Evolutionary conservation across 2,797 vertebrate genomes (phyloP).

Genomic region (Lepus townsendii): DNA sequence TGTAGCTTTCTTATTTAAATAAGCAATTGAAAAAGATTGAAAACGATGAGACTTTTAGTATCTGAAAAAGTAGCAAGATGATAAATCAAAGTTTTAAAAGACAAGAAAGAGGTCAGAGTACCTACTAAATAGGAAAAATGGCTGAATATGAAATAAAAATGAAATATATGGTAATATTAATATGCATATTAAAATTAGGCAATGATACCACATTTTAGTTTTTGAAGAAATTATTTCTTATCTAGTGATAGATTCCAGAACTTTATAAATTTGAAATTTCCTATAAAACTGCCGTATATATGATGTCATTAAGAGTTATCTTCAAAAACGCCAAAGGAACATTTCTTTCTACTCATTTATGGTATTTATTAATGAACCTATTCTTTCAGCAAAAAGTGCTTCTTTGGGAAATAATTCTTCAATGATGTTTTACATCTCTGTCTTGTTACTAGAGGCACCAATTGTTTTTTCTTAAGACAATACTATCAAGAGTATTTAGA

Average conservation of each 20-base stretch:
- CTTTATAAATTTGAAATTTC: constrained; percentile 33
- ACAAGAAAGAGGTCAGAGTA: not conserved
- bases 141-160: not conserved
- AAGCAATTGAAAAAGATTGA: not conserved
- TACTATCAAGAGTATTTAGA: not conserved
- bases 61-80: not conserved
- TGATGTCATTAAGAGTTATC: not conserved
- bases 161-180: not conserved
- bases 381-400: not conserved
- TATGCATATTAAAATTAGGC: not conserved
- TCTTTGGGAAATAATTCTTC: not conserved
- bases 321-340: not conserved
- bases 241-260: not conserved
- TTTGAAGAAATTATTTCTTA: constrained; percentile 28
- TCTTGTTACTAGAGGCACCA: not conserved
- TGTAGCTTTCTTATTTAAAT: constrained; percentile 32
- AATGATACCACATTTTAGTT: not conserved
- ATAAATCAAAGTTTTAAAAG: not conserved
- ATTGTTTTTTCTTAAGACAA: not conserved
- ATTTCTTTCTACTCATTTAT: not conserved
- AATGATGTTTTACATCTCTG: not conserved
- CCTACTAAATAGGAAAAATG: constrained; percentile 7
- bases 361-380: not conserved
- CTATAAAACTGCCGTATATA: not conserved
- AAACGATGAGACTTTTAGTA: not conserved